Base-by-base conservation (phyloP, 2,797 vertebrate species). In the Scomberomorus guttatus region DNA sequence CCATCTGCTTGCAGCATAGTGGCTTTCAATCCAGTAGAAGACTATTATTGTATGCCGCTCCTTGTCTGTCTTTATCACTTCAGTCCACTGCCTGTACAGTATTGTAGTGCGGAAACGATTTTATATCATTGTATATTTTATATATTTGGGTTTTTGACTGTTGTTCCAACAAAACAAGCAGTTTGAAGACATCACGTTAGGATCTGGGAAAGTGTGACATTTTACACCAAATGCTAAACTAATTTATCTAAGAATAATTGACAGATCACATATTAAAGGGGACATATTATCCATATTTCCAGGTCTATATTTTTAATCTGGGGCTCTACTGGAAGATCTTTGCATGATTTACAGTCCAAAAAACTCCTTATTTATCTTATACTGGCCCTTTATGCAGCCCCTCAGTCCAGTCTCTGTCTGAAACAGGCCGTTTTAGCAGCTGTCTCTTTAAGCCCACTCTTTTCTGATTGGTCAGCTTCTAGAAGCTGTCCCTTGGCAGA, bases 1-100 rank as follows among this genome's bases (percentile, higher is more conserved):
- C 88, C 91, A 92, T 92, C 90, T 93, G 92, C 82, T 89, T 62
- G 50, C 55, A 75, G 68, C 72, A 44, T 55, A 56, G 72, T 62
- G 60, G 48, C 64, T 87, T 88, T 87, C 69, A 90, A 79, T 88
- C 60, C 66, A 73, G 22, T 85, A 82, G 82, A 88, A 86, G 74
- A 87, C 50, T 75, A 42, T 86, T 70, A 67, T 71, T 79, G 60
- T 24, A 34, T 75, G 73, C 71, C 74, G 68, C 69, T 75, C 13
- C 44, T 71, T 73, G 54, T 69, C 68, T 64, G 59, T 79, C 60
- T 62, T 74, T 55, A 25, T 9, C 0, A 14, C 22, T 60, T 69
- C 6, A 56, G 65, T 73, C 27, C 14, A 5, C 34, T 65, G 60
- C 50, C 32, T 59, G 12, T 60, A 14, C 15, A 56, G 44, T 46